phyloP scores from a whole-genome alignment of 35 echinoderm and acorn worm species.

The Stichopus chloronotus region DNA sequence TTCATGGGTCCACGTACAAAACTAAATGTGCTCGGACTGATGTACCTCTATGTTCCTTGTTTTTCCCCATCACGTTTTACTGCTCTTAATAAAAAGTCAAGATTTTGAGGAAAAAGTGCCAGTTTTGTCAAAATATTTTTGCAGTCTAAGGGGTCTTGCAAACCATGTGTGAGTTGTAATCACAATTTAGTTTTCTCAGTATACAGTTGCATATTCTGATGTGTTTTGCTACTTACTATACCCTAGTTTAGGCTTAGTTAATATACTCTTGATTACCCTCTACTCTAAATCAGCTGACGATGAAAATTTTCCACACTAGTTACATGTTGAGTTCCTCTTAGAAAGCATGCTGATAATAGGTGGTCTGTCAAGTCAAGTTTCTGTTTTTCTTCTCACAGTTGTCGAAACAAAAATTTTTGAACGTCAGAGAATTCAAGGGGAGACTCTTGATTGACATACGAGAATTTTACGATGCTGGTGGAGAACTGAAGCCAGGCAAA shows the following conservation, averaged over 20 bases:
- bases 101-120: too few species aligned
- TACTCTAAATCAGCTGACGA: neutral
- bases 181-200: too few species aligned
- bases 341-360: neutral
- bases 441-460: conserved; percentile 92
- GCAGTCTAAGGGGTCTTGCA: too few species aligned
- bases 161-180: too few species aligned
- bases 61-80: too few species aligned
- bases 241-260: neutral
- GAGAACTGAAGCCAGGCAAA: conserved; percentile 92
- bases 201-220: too few species aligned
- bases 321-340: neutral
- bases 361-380: neutral
- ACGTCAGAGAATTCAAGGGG: conserved; percentile 90
- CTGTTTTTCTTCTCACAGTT: conserved; percentile 51
- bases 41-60: too few species aligned
- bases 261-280: neutral
- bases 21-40: too few species aligned
- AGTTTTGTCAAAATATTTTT: too few species aligned
- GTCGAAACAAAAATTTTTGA: conserved; percentile 81
- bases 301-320: neutral
- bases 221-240: too few species aligned
- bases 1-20: too few species aligned
- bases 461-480: conserved; percentile 86
- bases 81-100: too few species aligned